These are phyloP conservation scores for Procapra przewalskii DNA, from an alignment of 2,113 vertebrate genomes.

Conservation along the genomic window DNA sequence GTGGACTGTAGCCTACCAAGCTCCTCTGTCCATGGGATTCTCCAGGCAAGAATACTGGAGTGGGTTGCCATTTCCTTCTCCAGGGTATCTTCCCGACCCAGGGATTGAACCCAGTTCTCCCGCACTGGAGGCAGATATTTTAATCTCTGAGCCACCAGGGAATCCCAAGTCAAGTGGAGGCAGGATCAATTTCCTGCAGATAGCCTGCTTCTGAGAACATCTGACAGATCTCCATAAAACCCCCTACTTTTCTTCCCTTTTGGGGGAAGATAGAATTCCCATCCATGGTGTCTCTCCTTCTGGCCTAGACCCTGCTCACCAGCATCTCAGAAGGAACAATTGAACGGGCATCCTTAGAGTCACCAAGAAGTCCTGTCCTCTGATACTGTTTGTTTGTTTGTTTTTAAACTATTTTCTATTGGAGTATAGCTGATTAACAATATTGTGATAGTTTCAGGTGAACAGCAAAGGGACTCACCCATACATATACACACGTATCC, in stretches of 20 bases:
- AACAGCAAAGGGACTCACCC: not conserved
- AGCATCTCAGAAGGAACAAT: not conserved
- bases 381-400: not conserved
- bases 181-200: not conserved
- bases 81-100: no score
- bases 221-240: not conserved
- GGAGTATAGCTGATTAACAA: not conserved
- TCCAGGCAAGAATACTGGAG: no score
- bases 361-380: not conserved
- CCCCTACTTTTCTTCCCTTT: not conserved
- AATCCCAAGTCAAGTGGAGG: not conserved
- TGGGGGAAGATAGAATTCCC: not conserved
- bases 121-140: no score
- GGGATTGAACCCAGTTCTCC: no score
- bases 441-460: not conserved
- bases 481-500: not conserved
- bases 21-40: no score
- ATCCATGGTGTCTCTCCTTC: not conserved
- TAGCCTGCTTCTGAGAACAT: not conserved
- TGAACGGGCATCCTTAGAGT: not conserved
- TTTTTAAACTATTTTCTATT: not conserved
- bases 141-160: no score
- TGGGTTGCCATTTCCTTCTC: no score
- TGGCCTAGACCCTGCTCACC: not conserved
- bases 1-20: no score